phyloP scores from a whole-genome alignment of 2,797 vertebrate genomes.

The Rhinophrynus dorsalis region DNA sequence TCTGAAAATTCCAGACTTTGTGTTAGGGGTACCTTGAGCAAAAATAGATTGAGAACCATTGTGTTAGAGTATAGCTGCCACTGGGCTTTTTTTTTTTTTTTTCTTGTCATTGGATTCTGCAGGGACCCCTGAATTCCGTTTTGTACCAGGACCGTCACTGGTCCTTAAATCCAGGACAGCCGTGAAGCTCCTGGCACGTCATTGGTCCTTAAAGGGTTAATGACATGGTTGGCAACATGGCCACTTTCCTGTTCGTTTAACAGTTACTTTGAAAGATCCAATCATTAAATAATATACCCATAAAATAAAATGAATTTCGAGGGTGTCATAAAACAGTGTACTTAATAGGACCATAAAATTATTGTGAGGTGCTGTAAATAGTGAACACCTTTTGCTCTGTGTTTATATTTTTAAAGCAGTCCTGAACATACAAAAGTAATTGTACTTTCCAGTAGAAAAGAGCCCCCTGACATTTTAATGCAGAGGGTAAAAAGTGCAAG shows the following conservation, averaged over 20 bases:
- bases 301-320: constrained; percentile 31
- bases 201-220: background rate
- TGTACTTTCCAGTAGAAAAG: background rate
- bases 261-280: constrained; percentile 23
- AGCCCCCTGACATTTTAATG: constrained; percentile 10
- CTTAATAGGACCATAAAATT: constrained; percentile 34
- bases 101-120: too few relatives aligned
- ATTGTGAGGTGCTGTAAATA: constrained; percentile 43
- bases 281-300: constrained; percentile 38
- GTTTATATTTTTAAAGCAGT: constrained; percentile 28
- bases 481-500: constrained; percentile 6
- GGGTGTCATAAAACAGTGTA: constrained; percentile 37
- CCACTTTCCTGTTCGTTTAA: background rate
- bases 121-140: too few relatives aligned
- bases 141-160: too few relatives aligned
- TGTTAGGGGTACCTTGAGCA: too few relatives aligned
- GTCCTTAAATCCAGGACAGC: too few relatives aligned
- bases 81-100: too few relatives aligned
- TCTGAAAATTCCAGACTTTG: too few relatives aligned
- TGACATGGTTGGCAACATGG: constrained; percentile 14
- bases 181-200: too few relatives aligned
- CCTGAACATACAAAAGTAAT: constrained; percentile 30
- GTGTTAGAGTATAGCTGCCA: too few relatives aligned
- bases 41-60: too few relatives aligned
- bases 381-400: constrained; percentile 39